These are phyloP conservation scores for Acipenser oxyrinchus DNA, from an alignment of 2,797 vertebrate species.

Conservation along the genomic window DNA sequence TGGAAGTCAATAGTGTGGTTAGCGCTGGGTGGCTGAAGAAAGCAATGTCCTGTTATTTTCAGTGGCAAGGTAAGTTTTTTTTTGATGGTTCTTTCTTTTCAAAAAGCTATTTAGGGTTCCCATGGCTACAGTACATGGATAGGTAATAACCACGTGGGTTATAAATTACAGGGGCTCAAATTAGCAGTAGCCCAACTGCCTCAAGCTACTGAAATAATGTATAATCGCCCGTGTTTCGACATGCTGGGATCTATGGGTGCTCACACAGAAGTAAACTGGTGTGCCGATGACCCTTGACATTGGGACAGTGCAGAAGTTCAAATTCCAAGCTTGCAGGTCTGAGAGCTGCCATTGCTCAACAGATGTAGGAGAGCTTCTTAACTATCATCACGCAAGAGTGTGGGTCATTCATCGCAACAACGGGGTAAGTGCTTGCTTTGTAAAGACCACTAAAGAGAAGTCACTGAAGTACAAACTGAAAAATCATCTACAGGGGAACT, in stretches of 20 bases:
- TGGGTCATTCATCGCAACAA: too few species aligned
- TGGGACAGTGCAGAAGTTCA: background rate
- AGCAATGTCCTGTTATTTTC: slow-evolving; percentile 36
- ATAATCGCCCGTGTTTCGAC: background rate
- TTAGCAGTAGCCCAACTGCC: background rate
- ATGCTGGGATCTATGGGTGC: background rate
- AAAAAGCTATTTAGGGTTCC: background rate
- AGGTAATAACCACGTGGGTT: background rate
- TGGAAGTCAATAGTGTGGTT: slow-evolving; percentile 43
- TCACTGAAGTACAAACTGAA: too few species aligned
- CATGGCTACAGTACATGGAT: background rate
- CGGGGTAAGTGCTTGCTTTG: too few species aligned
- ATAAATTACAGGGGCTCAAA: background rate
- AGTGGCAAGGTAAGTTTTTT: slow-evolving; percentile 26
- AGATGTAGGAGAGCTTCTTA: too few species aligned
- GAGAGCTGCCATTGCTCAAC: too few species aligned
- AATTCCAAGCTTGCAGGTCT: background rate
- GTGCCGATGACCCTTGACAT: background rate
- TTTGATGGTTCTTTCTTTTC: slow-evolving; percentile 10
- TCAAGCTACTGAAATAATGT: background rate
- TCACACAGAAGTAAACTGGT: background rate
- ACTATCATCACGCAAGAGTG: too few species aligned
- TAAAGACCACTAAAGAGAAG: too few species aligned
- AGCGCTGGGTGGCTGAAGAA: slow-evolving; percentile 31
- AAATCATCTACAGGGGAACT: too few species aligned